Conservation (phyloP, 2,113 vertebrate species). For the Aptenodytes forsteri region DNA sequence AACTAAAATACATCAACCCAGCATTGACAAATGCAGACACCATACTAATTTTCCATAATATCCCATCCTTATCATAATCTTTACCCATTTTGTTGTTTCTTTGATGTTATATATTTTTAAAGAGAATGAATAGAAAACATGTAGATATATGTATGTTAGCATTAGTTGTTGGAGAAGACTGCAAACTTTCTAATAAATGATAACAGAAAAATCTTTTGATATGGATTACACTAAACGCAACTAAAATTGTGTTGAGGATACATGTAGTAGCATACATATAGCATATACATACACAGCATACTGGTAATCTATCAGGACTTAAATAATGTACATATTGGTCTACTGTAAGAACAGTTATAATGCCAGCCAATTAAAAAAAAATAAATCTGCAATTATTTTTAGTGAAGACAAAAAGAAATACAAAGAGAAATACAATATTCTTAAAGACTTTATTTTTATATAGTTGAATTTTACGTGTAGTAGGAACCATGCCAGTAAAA, state of each 20-base stretch:
- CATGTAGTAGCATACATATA: not conserved
- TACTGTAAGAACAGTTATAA: not conserved
- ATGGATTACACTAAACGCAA: not conserved
- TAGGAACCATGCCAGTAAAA: not conserved
- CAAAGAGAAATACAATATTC: not conserved
- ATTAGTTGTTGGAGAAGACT: not conserved
- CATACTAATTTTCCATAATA: not conserved
- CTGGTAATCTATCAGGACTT: not conserved
- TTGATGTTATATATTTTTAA: not conserved
- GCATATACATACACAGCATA: no score
- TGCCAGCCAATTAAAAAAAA: not conserved
- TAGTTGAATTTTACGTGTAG: not conserved
- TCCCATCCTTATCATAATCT: not conserved
- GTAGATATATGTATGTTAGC: not conserved
- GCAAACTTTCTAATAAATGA: not conserved
- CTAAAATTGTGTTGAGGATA: not conserved
- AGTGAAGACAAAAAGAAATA: not conserved
- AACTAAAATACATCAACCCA: not conserved
- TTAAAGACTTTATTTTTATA: not conserved
- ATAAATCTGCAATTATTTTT: not conserved
- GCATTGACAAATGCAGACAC: not conserved
- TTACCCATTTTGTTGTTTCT: not conserved
- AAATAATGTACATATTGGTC: not conserved
- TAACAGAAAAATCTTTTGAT: not conserved
- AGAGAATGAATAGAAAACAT: not conserved